phyloP scores from a whole-genome alignment of 2,888 invertebrate genomes.

The Dascillus cervinus region DNA sequence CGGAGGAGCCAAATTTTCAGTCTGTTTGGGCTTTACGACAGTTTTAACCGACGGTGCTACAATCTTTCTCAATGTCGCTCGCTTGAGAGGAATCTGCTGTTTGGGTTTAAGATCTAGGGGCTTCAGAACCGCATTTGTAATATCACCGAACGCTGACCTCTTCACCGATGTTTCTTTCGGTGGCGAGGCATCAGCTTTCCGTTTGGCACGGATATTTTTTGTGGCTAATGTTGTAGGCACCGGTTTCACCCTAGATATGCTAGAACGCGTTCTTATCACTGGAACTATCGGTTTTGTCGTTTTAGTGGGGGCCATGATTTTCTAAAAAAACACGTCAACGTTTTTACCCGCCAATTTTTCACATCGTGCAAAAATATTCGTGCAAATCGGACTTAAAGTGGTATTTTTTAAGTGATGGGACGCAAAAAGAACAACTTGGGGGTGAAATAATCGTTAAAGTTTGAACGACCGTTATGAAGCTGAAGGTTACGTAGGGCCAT shows the following conservation, averaged over 20 bases:
- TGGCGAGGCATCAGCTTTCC: conserved; percentile 77
- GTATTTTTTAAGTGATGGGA: too few species aligned
- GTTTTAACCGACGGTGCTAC: conserved; percentile 35
- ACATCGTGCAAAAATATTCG: too few species aligned
- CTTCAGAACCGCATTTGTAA: conserved; percentile 61
- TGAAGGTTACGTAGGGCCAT: too few species aligned
- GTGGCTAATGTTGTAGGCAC: conserved; percentile 13
- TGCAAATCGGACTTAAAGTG: too few species aligned
- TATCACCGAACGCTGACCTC: conserved; percentile 78
- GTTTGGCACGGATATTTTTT: conserved; percentile 53
- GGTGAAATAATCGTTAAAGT: too few species aligned
- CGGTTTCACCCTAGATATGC: conserved; percentile 42
- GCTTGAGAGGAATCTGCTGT: conserved; percentile 33
- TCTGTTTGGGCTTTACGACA: conserved; percentile 36
- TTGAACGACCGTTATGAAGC: too few species aligned
- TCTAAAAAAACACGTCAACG: too few species aligned
- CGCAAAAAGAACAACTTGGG: too few species aligned
- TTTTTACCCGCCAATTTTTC: too few species aligned
- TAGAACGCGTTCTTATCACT: conserved; percentile 44
- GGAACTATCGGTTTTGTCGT: conserved; percentile 41
- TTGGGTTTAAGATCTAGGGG: conserved; percentile 21
- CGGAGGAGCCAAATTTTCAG: conserved; percentile 36
- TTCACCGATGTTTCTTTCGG: conserved; percentile 66
- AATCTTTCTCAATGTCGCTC: conserved; percentile 41
- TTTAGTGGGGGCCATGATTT: conserved; percentile 58